Evolutionary conservation across 2,113 vertebrate genomes (phyloP), one percentile per base, ranked within the genome.

Genomic region (Sterrhoptilus dennistouni): DNA sequence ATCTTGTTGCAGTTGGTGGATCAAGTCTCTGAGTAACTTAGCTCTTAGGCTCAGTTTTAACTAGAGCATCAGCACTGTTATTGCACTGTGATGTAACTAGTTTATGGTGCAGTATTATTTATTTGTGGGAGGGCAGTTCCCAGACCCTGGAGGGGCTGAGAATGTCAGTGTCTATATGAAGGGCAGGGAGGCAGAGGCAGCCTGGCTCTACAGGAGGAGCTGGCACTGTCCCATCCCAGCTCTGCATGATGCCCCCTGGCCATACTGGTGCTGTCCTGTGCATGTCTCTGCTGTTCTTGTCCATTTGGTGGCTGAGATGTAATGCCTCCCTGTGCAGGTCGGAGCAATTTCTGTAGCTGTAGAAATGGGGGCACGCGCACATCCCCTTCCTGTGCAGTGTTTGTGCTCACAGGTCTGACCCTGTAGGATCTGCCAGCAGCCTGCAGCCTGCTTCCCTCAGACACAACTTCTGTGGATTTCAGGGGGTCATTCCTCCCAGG

Each of bases 81-180:
- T 35, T 66, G 11, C 29, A 27, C 31, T 54, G 38, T 28, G 70
- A 6, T 44, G 59, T 68, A 29, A 29, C 38, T 18, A 22, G 68
- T 64, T 17, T 24, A 11, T 42, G 38, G 45, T 44, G 66, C 45
- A 12, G 69, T 18, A 6, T 11, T 66, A 22, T 78, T 71, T 47
- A 19, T 65, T 74, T 45, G 21, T 33, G 40, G 29, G 45, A 20
- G 33, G 36, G 59, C 53, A 63, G 52, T 7, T 72, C 69, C n/a
- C 18, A 20, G 33, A 7, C 38, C 27, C 65, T 54, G 42, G 54
- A 61, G 69, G 27, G 52, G 49, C 47, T 1, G 8, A 35, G 59
- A 33, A 25, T 20, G 17, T 29, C 1, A 0, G 38, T 77, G 38
- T 49, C 50, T 19, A 0, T 20, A 1, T 13, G 63, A 52, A 44